Percentiles rank a stretch among this genome's conserved stretches.
Evolutionary conservation across 2,113 vertebrate genomes (phyloP).

Genomic region (Melanostigma gelatinosum): DNA sequence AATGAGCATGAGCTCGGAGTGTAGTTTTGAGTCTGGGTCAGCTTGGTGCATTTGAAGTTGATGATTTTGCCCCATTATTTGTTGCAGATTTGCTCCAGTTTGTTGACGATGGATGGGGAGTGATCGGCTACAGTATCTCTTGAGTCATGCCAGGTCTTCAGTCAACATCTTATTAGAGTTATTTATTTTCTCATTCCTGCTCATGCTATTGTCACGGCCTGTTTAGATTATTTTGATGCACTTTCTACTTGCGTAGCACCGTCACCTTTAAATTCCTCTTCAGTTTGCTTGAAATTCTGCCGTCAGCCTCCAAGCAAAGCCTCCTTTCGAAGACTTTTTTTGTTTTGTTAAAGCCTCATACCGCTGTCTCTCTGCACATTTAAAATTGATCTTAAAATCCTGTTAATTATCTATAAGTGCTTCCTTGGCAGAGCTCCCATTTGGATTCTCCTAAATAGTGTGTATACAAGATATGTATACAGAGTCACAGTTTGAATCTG

Average conservation of each 20-base stretch:
- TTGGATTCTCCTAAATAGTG: background rate
- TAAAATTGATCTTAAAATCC: constrained; percentile 28
- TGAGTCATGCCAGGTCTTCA: background rate
- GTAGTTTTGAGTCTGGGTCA: background rate
- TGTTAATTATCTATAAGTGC: background rate
- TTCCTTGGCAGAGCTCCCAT: constrained; percentile 4
- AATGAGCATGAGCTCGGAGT: background rate
- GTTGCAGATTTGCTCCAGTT: background rate
- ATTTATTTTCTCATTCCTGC: constrained; percentile 31
- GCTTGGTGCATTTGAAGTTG: background rate
- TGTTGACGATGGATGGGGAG: background rate
- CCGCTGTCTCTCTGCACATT: background rate
- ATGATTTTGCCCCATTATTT: background rate
- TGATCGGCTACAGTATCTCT: background rate
- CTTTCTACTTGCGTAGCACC: constrained; percentile 24
- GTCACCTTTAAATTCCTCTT: constrained; percentile 31
- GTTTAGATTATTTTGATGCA: constrained; percentile 49
- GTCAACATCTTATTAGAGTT: constrained; percentile 15
- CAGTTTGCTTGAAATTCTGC: constrained; percentile 41
- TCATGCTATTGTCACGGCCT: constrained; percentile 49
- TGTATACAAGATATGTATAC: background rate
- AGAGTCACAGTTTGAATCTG: constrained; percentile 1
- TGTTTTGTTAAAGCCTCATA: constrained; percentile 7
- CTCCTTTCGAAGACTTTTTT: constrained; percentile 12
- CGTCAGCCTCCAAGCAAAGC: constrained; percentile 13